Evolutionary conservation across 2,113 vertebrate genomes (phyloP).

Genomic region (Phaetusa simplex): DNA sequence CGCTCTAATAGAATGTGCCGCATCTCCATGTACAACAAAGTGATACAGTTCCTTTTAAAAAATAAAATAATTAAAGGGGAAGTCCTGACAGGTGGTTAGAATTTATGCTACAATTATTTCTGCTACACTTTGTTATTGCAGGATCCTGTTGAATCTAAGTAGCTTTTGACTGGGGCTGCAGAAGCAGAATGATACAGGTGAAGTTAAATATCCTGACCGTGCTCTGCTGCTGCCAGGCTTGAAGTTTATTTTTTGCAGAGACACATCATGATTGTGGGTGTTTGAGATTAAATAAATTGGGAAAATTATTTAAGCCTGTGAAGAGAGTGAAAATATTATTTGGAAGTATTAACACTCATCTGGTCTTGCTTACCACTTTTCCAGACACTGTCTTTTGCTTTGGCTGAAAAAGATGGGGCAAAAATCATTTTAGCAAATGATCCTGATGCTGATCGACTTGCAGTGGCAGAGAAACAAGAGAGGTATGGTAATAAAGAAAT

Average conservation of each 20-base stretch:
- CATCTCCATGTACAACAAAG: neutral
- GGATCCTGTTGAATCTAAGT: neutral
- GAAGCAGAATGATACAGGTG: neutral
- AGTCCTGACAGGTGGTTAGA: neutral
- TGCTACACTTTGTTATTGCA: neutral
- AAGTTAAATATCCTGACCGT: neutral
- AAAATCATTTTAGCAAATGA: slow-evolving; percentile 92
- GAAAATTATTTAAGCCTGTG: neutral
- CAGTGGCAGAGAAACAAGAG: slow-evolving; percentile 90
- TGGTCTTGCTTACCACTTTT: slow-evolving; percentile 32
- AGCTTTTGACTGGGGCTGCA: neutral
- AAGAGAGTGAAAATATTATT: neutral
- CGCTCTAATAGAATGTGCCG: neutral
- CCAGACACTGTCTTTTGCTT: slow-evolving; percentile 91
- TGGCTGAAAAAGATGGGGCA: slow-evolving; percentile 90
- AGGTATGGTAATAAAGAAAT: slow-evolving; percentile 72
- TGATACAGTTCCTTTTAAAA: neutral
- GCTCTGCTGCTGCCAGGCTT: neutral
- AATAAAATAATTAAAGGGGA: neutral
- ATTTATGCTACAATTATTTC: neutral
- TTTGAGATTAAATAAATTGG: neutral
- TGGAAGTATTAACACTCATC: neutral
- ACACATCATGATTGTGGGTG: neutral
- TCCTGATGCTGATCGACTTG: slow-evolving; percentile 94
- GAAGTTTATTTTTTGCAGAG: neutral